A percentile compares a stretch with the other conserved stretches of the same genome.
phyloP scores from a whole-genome alignment of 2,113 vertebrate species.

The Odocoileus hemionus region DNA sequence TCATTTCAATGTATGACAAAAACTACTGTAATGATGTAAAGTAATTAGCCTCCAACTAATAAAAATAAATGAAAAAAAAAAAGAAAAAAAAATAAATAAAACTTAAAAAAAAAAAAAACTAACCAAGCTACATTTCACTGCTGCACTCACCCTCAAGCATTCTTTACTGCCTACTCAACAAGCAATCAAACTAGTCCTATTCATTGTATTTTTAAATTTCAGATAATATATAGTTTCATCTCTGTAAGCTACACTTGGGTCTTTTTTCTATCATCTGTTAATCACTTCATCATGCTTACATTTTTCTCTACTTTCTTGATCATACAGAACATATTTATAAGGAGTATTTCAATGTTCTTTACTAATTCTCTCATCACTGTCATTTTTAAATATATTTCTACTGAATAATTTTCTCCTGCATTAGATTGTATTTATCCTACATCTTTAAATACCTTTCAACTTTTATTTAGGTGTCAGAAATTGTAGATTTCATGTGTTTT shows the following conservation, averaged over 20 bases:
- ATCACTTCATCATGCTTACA: background rate
- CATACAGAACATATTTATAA: background rate
- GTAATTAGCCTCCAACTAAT: no score
- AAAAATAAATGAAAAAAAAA: no score
- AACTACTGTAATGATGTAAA: no score
- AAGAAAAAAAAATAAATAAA: no score
- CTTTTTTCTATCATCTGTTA: background rate
- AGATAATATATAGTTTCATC: background rate
- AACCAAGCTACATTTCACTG: no score
- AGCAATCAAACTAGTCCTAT: background rate
- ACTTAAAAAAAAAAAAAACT: no score
- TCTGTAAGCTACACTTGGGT: background rate
- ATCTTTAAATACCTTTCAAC: background rate
- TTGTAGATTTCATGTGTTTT: background rate
- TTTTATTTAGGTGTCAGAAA: background rate
- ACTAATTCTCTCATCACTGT: background rate
- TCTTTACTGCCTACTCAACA: background rate
- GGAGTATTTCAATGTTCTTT: background rate
- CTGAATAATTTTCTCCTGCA: background rate
- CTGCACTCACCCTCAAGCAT: no score
- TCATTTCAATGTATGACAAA: no score
- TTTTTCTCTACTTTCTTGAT: background rate
- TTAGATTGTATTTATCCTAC: background rate
- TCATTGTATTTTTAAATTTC: background rate
- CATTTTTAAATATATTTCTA: background rate